Conservation (phyloP, 2,888 invertebrate species). For the Liopterus haemorrhoidalis region DNA sequence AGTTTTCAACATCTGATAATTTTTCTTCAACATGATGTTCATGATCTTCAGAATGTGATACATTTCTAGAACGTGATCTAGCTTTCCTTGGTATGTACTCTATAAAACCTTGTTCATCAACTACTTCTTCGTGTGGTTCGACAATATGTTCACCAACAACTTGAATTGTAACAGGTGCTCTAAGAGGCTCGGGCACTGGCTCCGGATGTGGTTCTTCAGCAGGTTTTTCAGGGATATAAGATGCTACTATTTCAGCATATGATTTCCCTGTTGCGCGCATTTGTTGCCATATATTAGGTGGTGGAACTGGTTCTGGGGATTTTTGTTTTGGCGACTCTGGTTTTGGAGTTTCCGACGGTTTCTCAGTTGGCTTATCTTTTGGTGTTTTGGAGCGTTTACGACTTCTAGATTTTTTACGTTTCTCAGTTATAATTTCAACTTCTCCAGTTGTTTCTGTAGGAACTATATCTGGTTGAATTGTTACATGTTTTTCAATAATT, state of each 20-base stretch:
- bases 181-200: background rate
- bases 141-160: background rate
- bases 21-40: background rate
- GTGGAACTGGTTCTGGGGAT: no score
- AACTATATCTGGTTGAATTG: background rate
- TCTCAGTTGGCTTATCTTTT: no score
- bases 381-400: no score
- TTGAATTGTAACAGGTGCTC: background rate
- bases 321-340: no score
- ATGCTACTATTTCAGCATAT: constrained; percentile 35
- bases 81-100: constrained; percentile 16
- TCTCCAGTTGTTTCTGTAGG: background rate
- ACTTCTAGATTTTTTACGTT: no score
- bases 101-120: constrained; percentile 17
- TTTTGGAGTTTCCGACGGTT: background rate
- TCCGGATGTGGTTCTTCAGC: background rate
- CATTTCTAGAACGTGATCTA: constrained; percentile 16
- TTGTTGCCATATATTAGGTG: constrained; percentile 14
- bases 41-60: constrained; percentile 12
- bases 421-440: background rate
- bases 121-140: constrained; percentile 8
- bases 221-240: background rate
- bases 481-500: no score
- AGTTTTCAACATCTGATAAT: background rate
- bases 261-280: constrained; percentile 29